Percentiles rank a stretch among this genome's conserved stretches.
Conservation (phyloP, 2,113 vertebrate genomes). For the Phodopus roborovskii region DNA sequence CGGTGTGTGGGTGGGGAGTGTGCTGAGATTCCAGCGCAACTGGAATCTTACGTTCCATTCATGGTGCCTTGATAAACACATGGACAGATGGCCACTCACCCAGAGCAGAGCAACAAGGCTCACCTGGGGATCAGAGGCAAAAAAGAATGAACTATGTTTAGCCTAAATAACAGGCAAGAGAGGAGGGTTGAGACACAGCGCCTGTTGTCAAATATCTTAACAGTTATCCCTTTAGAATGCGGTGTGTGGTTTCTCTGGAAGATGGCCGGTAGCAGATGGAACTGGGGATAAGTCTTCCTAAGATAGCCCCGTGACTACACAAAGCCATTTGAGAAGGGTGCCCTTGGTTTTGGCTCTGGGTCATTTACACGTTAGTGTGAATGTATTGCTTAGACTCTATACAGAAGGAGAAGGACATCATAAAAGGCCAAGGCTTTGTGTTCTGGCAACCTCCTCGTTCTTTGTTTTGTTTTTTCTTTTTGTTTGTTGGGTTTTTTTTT, state of each 20-base stretch:
- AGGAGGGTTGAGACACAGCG: not conserved
- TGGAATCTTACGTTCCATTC: not conserved
- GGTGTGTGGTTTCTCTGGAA: not conserved
- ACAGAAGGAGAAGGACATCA: not conserved
- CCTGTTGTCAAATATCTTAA: not conserved
- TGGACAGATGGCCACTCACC: not conserved
- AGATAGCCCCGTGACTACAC: not conserved
- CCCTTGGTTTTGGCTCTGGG: not conserved
- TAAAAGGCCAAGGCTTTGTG: not conserved
- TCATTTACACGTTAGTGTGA: not conserved
- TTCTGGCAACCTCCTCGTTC: not conserved
- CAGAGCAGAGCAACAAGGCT: not conserved
- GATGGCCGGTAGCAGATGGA: not conserved
- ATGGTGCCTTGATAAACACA: not conserved
- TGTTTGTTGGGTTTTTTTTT: too few relatives aligned
- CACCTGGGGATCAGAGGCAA: not conserved
- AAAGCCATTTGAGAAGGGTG: not conserved
- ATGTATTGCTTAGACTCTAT: not conserved
- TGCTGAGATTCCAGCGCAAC: not conserved
- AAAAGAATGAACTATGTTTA: not conserved
- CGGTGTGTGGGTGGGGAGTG: not conserved
- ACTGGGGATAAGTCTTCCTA: not conserved
- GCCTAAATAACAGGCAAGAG: not conserved
- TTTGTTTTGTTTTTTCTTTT: too few relatives aligned
- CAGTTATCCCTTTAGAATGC: not conserved